A percentile compares a stretch with the other conserved stretches of the same genome.
Conservation (phyloP, 2,113 vertebrate genomes). For the Tetrax tetrax region DNA sequence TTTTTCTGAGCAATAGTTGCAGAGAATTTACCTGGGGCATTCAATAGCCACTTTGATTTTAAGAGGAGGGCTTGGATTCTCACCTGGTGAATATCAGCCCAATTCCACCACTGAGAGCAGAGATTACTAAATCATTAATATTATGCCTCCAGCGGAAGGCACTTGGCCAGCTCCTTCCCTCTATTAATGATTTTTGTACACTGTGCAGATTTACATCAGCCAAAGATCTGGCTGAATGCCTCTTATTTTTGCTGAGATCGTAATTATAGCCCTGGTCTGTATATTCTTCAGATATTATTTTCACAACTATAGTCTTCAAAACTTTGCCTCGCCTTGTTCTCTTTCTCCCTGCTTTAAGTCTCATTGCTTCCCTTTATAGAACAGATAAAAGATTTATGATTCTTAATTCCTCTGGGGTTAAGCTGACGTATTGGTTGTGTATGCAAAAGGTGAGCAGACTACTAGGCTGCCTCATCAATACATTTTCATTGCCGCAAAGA, state of each 20-base stretch:
- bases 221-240: conserved; percentile 13
- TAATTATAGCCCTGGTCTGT: conserved; percentile 17
- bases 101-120: neutral
- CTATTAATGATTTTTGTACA: conserved; percentile 44
- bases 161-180: conserved; percentile 22
- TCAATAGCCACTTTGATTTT: neutral
- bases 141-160: conserved; percentile 21
- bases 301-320: neutral
- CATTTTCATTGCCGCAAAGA: conserved; percentile 19
- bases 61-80: neutral
- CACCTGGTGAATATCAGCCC: conserved; percentile 31
- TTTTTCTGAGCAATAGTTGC: neutral
- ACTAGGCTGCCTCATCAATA: neutral
- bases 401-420: neutral
- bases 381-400: neutral
- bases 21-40: neutral
- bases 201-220: conserved; percentile 38
- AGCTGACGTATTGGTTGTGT: neutral
- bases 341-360: neutral
- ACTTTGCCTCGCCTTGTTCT: neutral
- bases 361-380: neutral
- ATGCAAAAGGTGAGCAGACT: neutral
- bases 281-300: neutral
- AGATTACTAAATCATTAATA: conserved; percentile 33
- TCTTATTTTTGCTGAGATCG: conserved; percentile 35